Evolutionary conservation across 2,113 vertebrate species (phyloP).

Genomic region (Sakesphorus luctuosus): DNA sequence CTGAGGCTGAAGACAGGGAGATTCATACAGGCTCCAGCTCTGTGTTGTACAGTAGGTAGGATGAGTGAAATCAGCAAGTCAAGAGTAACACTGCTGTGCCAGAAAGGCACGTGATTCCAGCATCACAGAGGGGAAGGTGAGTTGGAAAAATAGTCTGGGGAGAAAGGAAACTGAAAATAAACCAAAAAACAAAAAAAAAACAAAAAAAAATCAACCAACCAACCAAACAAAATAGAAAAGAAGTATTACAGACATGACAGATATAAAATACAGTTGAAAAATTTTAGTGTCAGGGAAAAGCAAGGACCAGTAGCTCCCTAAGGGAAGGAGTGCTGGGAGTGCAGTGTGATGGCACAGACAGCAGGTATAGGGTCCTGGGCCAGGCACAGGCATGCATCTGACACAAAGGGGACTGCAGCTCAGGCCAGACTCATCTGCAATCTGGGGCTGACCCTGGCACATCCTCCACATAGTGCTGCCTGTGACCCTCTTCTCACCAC

Average conservation of each 20-base stretch:
- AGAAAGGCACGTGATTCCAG: not conserved
- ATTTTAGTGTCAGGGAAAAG: not conserved
- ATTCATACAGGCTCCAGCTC: not conserved
- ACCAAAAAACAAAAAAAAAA: not conserved
- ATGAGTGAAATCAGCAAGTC: not conserved
- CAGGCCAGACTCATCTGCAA: not conserved
- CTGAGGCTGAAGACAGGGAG: not conserved
- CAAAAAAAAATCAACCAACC: not conserved
- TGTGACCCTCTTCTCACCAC: not conserved
- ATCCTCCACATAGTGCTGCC: not conserved
- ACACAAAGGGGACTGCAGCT: not conserved
- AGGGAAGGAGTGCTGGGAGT: not conserved
- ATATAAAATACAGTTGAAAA: not conserved
- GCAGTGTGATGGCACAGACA: not conserved
- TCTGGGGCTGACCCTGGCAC: not conserved
- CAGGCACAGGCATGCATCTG: too few species aligned
- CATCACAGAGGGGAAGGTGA: not conserved
- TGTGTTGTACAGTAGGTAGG: not conserved
- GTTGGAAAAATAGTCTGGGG: not conserved
- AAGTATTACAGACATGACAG: not conserved
- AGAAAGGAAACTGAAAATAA: not conserved
- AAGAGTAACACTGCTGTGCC: not conserved
- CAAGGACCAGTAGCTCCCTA: not conserved
- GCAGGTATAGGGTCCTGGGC: not conserved
- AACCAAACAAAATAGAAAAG: not conserved